Conservation (phyloP, 64 coral and sea anemone species). For the Hydrozoanthus tunicans region DNA sequence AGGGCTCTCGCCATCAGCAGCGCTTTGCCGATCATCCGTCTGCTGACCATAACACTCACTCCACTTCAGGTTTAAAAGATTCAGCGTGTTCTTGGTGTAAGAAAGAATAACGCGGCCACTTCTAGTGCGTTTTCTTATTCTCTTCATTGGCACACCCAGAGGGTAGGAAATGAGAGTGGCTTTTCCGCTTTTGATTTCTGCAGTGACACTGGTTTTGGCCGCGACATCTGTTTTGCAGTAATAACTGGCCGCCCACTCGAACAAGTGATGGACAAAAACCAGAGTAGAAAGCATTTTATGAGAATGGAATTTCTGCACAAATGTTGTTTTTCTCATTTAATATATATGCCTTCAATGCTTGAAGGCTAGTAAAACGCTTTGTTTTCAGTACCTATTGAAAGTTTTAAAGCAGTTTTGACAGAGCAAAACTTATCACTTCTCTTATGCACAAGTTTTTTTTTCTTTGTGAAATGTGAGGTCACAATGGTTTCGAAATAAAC, state of each 20-base stretch:
- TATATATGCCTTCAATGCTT: background rate
- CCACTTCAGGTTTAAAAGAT: background rate
- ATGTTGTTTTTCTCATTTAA: too few relatives aligned
- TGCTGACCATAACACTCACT: background rate
- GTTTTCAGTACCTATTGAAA: background rate
- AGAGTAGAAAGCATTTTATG: conserved; percentile 22
- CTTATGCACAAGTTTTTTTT: too few relatives aligned
- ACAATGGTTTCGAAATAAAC: too few relatives aligned
- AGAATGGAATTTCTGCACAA: background rate
- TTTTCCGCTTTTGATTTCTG: background rate
- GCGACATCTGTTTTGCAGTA: background rate
- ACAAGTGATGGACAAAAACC: background rate
- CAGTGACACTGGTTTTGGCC: too few relatives aligned
- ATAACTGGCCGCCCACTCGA: conserved; percentile 2
- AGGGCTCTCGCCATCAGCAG: background rate
- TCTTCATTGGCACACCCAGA: background rate
- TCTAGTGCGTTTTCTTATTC: background rate
- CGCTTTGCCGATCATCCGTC: background rate
- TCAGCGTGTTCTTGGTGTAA: background rate
- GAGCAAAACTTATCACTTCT: too few relatives aligned
- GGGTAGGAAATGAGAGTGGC: background rate
- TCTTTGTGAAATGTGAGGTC: too few relatives aligned
- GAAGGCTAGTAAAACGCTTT: background rate
- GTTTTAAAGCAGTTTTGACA: background rate
- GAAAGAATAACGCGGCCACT: conserved; percentile 5